Conservation (phyloP, 2,113 vertebrate genomes). For the Morone chrysops region DNA sequence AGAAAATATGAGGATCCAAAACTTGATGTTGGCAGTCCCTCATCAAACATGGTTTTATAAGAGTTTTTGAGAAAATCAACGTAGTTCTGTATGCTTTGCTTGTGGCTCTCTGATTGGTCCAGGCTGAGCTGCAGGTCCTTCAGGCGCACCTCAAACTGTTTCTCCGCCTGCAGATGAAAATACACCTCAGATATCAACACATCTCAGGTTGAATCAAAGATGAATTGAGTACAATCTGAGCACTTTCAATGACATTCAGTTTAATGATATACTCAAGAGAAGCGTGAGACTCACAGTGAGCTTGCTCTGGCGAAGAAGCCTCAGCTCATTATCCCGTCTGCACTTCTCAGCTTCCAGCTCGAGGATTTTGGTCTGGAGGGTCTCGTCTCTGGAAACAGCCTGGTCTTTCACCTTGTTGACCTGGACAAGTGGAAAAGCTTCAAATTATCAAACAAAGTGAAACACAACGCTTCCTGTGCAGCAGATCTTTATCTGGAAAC, state of each 20-base stretch:
- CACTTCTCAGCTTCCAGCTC: slow-evolving; percentile 87
- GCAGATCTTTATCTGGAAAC: neutral
- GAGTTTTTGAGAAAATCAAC: slow-evolving; percentile 90
- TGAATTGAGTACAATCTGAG: neutral
- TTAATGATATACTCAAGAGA: neutral
- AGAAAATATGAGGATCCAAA: slow-evolving; percentile 70
- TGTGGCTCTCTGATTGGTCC: slow-evolving; percentile 89
- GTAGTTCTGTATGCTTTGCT: slow-evolving; percentile 90
- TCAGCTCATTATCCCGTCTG: slow-evolving; percentile 84
- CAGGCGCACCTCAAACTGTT: slow-evolving; percentile 83
- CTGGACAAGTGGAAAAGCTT: slow-evolving; percentile 71
- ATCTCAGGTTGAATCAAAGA: neutral
- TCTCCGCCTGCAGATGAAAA: slow-evolving; percentile 83
- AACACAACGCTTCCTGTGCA: rapidly evolving
- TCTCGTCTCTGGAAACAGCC: slow-evolving; percentile 78
- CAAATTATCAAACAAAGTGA: neutral
- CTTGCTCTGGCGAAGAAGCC: slow-evolving; percentile 79
- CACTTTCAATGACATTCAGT: rapidly evolving
- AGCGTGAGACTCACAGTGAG: slow-evolving; percentile 64
- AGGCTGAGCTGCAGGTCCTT: slow-evolving; percentile 90
- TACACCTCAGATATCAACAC: neutral
- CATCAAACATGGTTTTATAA: slow-evolving; percentile 89
- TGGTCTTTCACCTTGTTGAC: slow-evolving; percentile 86
- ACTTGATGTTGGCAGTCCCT: slow-evolving; percentile 59
- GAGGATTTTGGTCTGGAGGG: slow-evolving; percentile 85